Percentiles rank a stretch among this genome's conserved stretches.
phyloP scores from a whole-genome alignment of 2,113 vertebrate genomes.

The Vombatus ursinus region DNA sequence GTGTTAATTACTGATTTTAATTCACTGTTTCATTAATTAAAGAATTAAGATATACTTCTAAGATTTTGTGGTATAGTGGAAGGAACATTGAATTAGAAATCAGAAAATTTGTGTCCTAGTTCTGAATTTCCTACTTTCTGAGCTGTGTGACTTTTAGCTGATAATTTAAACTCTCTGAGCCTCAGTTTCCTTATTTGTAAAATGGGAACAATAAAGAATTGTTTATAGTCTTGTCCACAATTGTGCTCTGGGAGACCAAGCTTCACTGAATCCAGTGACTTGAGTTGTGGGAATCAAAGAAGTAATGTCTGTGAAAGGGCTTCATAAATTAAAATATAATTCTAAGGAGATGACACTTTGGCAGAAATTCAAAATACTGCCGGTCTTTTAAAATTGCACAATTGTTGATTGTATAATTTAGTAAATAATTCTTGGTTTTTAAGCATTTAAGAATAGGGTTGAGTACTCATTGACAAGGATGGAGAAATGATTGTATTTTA shows the following conservation, averaged over 20 bases:
- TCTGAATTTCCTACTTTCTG: neutral
- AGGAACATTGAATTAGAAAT: constrained; percentile 12
- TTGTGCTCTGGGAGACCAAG: neutral
- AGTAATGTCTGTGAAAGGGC: neutral
- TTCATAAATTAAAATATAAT: neutral
- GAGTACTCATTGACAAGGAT: constrained; percentile 43
- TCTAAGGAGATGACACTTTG: neutral
- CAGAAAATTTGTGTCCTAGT: neutral
- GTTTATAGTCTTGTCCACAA: neutral
- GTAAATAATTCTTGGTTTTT: constrained; percentile 22
- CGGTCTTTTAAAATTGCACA: neutral
- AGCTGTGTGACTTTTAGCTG: neutral
- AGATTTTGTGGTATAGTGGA: neutral
- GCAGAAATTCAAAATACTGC: neutral
- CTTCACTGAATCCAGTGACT: neutral
- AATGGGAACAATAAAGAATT: neutral
- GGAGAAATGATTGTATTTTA: constrained; percentile 30
- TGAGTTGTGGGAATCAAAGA: neutral
- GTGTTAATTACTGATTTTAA: neutral
- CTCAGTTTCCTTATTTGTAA: neutral
- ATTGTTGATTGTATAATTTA: neutral
- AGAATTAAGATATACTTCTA: neutral
- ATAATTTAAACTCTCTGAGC: neutral
- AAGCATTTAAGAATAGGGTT: constrained; percentile 1
- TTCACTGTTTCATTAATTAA: neutral